phyloP scores from a whole-genome alignment of 2,888 invertebrate genomes.

The Schizotus pectinicornis region DNA sequence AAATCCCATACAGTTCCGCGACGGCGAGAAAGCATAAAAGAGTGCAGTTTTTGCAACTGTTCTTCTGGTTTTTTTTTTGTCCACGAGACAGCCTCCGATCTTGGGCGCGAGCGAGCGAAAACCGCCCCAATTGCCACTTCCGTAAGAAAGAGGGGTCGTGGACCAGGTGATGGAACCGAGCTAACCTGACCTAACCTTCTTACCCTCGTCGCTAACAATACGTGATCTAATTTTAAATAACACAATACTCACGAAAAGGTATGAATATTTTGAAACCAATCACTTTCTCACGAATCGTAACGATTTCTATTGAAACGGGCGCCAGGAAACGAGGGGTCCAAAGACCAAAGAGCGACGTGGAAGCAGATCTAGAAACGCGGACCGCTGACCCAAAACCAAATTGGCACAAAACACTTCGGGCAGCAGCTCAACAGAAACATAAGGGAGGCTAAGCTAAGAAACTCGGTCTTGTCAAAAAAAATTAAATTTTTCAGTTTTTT shows the following conservation, averaged over 20 bases:
- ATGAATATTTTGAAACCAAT: conserved; percentile 51
- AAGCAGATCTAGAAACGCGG: too few species aligned
- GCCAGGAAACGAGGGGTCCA: too few species aligned
- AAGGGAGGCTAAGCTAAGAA: too few species aligned
- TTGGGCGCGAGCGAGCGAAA: conserved; percentile 24
- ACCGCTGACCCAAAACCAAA: too few species aligned
- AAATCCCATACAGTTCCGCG: conserved; percentile 39
- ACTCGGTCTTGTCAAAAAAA: too few species aligned
- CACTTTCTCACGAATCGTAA: conserved; percentile 32
- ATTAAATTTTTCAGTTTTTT: too few species aligned
- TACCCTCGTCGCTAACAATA: conserved; percentile 49
- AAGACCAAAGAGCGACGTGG: too few species aligned
- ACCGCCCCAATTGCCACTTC: conserved; percentile 25
- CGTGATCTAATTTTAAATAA: conserved; percentile 57
- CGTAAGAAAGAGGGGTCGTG: conserved; percentile 29
- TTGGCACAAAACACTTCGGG: too few species aligned
- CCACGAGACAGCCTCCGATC: conserved; percentile 26
- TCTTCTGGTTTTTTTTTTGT: conserved; percentile 27
- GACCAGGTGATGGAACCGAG: conserved; percentile 49
- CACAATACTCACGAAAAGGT: conserved; percentile 50
- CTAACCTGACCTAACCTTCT: conserved; percentile 51
- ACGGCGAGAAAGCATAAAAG: conserved; percentile 37
- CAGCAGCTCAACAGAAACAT: too few species aligned
- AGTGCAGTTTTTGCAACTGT: conserved; percentile 42
- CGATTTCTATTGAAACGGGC: conserved; percentile 18